These are phyloP conservation scores for Trachymyrmex septentrionalis DNA, from an alignment of 1,140 invertebrate species.

Conservation along the genomic window DNA sequence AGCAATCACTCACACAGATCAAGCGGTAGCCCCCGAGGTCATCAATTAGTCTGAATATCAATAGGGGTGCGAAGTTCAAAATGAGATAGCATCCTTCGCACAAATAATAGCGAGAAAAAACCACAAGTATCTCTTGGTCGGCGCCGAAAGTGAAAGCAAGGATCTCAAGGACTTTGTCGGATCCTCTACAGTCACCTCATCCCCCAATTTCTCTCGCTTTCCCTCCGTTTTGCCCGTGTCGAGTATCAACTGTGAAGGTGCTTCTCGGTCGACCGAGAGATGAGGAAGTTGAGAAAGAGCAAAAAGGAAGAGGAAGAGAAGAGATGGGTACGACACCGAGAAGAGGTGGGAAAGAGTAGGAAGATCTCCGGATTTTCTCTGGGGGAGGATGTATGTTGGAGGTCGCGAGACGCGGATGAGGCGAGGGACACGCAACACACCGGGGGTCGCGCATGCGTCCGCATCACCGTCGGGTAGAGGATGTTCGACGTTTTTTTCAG, in stretches of 20 bases:
- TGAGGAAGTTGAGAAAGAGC: neutral
- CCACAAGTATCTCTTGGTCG: slow-evolving; percentile 31
- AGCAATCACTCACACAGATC: neutral
- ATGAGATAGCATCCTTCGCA: neutral
- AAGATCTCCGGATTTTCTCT: slow-evolving; percentile 66
- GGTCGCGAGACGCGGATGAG: slow-evolving; percentile 61
- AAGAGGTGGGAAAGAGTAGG: slow-evolving; percentile 52
- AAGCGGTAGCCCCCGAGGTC: neutral
- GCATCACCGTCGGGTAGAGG: slow-evolving; percentile 70
- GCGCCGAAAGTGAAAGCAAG: slow-evolving; percentile 63
- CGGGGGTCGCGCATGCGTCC: slow-evolving; percentile 80
- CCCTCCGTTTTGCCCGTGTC: slow-evolving; percentile 41
- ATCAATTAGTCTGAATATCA: slow-evolving; percentile 8
- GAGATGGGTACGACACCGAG: slow-evolving; percentile 18
- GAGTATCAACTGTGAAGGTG: slow-evolving; percentile 42
- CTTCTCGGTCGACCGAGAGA: neutral
- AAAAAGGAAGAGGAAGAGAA: neutral
- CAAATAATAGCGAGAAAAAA: slow-evolving; percentile 3
- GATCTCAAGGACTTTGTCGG: slow-evolving; percentile 55
- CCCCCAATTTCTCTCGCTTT: slow-evolving; percentile 3
- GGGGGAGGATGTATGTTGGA: slow-evolving; percentile 66
- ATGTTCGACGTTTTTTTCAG: slow-evolving; percentile 84
- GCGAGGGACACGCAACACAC: slow-evolving; percentile 53
- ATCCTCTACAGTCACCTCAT: slow-evolving; percentile 30
- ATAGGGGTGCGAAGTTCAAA: neutral